phyloP scores from a whole-genome alignment of 2,888 invertebrate species.

The Colostygia pectinataria region DNA sequence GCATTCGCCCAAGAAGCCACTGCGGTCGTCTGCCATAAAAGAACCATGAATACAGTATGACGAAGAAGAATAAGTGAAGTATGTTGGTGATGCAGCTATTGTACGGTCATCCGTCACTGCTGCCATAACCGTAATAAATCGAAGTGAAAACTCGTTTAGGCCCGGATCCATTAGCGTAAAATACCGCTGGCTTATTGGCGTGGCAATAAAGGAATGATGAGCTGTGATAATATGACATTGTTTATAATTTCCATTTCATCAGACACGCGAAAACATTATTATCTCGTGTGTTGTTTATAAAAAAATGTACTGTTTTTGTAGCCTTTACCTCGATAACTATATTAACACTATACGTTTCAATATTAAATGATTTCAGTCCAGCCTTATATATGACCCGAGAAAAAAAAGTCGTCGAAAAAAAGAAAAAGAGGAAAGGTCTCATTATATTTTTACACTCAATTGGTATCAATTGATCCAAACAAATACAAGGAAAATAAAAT shows the following conservation, averaged over 20 bases:
- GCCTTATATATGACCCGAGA: neutral
- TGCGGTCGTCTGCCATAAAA: too few species aligned
- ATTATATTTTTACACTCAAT: constrained; percentile 12
- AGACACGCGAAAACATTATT: constrained; percentile 21
- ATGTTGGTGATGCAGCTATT: constrained; percentile 1
- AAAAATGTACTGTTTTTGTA: neutral
- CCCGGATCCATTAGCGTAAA: constrained; percentile 32
- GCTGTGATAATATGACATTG: constrained; percentile 16
- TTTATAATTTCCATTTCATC: constrained; percentile 22
- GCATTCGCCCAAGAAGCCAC: too few species aligned
- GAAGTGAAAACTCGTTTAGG: constrained; percentile 49
- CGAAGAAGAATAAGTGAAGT: neutral
- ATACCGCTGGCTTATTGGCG: constrained; percentile 33
- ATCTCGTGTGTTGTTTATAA: neutral
- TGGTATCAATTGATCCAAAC: neutral
- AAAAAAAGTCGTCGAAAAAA: too few species aligned
- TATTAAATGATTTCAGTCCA: neutral
- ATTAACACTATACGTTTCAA: too few species aligned
- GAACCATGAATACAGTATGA: too few species aligned
- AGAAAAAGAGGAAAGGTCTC: neutral
- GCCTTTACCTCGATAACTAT: neutral
- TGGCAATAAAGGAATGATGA: constrained; percentile 27
- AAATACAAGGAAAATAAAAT: constrained; percentile 6
- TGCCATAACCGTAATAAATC: constrained; percentile 53
- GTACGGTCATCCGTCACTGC: constrained; percentile 33